Conservation (phyloP, 2,113 vertebrate genomes). For the Lates calcarifer region DNA sequence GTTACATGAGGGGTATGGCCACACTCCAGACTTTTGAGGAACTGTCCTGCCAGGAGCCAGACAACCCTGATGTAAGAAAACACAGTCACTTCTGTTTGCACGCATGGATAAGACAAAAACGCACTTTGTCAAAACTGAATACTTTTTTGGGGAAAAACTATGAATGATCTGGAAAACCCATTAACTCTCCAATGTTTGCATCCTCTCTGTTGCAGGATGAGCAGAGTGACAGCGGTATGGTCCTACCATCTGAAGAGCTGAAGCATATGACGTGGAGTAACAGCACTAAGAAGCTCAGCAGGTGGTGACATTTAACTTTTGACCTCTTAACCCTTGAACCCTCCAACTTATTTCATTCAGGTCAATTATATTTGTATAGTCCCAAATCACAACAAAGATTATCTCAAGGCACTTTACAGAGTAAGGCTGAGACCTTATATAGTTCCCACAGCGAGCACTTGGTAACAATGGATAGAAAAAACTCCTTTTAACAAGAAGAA, state of each 20-base stretch:
- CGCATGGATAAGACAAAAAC: neutral
- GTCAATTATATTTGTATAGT: too few relatives aligned
- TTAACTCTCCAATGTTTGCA: neutral
- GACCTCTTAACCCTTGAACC: neutral
- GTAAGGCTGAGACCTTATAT: too few relatives aligned
- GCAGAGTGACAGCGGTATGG: conserved; percentile 88
- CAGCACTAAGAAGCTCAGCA: conserved; percentile 77
- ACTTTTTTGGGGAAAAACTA: too few relatives aligned
- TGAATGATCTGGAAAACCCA: neutral
- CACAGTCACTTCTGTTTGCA: conserved; percentile 21
- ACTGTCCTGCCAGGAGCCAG: conserved; percentile 51
- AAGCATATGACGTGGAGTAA: conserved; percentile 85
- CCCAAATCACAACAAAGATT: too few relatives aligned
- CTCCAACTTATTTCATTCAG: too few relatives aligned
- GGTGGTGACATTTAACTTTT: conserved; percentile 65
- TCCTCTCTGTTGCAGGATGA: conserved; percentile 83
- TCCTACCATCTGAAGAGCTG: conserved; percentile 89
- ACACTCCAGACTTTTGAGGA: conserved; percentile 78
- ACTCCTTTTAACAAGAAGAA: too few relatives aligned
- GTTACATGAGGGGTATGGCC: conserved; percentile 77
- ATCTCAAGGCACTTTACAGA: too few relatives aligned
- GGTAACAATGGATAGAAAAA: too few relatives aligned
- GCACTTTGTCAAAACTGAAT: neutral
- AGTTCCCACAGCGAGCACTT: too few relatives aligned
- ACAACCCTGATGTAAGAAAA: conserved; percentile 61